phyloP scores from a whole-genome alignment of 2,888 invertebrate genomes.

The Geophilus truncorum region DNA sequence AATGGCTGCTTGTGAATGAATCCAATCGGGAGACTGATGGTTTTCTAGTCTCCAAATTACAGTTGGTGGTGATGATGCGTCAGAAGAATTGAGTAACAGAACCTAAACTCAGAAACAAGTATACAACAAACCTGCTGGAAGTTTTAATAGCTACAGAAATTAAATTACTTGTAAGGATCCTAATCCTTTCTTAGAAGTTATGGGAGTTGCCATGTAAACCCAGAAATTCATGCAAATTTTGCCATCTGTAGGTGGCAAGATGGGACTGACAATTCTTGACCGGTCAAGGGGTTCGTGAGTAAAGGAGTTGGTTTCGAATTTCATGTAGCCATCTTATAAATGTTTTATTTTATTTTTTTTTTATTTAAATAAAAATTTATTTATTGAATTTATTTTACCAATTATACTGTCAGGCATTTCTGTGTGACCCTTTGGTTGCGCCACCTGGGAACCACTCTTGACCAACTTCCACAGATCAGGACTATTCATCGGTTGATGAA shows the following conservation, averaged over 20 bases:
- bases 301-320: constrained; percentile 37
- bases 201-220: constrained; percentile 35
- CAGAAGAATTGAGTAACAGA: constrained; percentile 31
- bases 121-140: too few relatives aligned
- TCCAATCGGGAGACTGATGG: constrained; percentile 57
- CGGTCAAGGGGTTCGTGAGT: constrained; percentile 44
- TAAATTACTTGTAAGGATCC: constrained; percentile 49
- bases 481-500: constrained; percentile 35
- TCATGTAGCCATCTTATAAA: constrained; percentile 36
- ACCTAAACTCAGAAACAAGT: background rate
- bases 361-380: background rate
- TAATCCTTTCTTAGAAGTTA: constrained; percentile 42
- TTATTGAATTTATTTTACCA: constrained; percentile 19
- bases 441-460: background rate
- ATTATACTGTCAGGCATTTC: constrained; percentile 28
- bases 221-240: constrained; percentile 36
- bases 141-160: too few relatives aligned
- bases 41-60: constrained; percentile 55
- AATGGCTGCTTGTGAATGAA: constrained; percentile 53
- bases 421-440: constrained; percentile 36
- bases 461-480: constrained; percentile 35
- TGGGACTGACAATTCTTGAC: constrained; percentile 48
- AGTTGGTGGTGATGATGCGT: background rate
- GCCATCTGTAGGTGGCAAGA: constrained; percentile 29
- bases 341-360: background rate